Evolutionary conservation across 2,888 invertebrate genomes (phyloP).

Genomic region (Leucania comma): DNA sequence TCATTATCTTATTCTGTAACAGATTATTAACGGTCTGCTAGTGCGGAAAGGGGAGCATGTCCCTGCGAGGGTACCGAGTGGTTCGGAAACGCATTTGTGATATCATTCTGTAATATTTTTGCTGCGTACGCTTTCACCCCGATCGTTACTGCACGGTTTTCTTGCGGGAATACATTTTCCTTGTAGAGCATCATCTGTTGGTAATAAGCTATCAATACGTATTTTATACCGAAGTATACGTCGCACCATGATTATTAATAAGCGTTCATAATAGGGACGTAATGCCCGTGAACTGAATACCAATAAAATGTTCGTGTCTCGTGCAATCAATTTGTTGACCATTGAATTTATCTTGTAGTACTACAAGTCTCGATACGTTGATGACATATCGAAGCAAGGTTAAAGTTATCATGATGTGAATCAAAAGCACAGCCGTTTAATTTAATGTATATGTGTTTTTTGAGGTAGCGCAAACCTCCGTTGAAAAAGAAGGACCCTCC

Average conservation of each 20-base stretch:
- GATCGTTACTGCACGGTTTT: constrained; percentile 22
- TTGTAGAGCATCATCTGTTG: constrained; percentile 18
- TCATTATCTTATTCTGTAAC: constrained; percentile 53
- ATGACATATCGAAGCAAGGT: constrained; percentile 23
- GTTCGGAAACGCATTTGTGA: constrained; percentile 38
- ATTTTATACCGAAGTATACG: neutral
- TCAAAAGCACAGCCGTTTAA: constrained; percentile 40
- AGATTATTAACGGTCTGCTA: constrained; percentile 53
- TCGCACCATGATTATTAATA: constrained; percentile 50
- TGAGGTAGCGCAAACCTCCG: too few relatives aligned
- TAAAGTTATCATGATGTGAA: constrained; percentile 34
- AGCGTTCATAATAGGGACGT: constrained; percentile 47
- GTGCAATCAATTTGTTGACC: constrained; percentile 51
- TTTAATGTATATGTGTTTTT: constrained; percentile 5
- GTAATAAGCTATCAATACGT: constrained; percentile 12
- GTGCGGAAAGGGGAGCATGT: constrained; percentile 31
- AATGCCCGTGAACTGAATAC: constrained; percentile 66
- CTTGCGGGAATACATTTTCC: constrained; percentile 31
- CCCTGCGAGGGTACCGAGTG: constrained; percentile 16
- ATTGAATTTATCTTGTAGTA: constrained; percentile 33
- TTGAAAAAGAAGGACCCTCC: too few relatives aligned
- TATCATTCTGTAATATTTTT: constrained; percentile 25
- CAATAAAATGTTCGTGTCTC: constrained; percentile 49
- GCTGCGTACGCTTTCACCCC: constrained; percentile 15
- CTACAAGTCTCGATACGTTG: constrained; percentile 27